phyloP scores from a whole-genome alignment of 2,797 vertebrate species.

The Eulemur rubriventer region DNA sequence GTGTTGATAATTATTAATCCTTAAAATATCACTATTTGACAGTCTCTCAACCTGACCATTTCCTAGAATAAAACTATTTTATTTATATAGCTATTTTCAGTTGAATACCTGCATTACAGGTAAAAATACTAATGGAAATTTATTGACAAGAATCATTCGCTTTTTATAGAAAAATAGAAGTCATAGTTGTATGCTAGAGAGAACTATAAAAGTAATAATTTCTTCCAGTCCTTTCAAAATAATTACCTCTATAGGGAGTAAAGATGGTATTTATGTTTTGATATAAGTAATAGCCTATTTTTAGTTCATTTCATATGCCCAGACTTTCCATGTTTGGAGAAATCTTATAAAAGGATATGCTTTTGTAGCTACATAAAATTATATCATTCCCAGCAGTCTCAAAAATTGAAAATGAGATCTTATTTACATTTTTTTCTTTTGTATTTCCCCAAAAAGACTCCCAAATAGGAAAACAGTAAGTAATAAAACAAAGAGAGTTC shows the following conservation, averaged over 20 bases:
- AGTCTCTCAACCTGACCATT: not conserved
- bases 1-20: not conserved
- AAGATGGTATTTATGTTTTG: constrained; percentile 39
- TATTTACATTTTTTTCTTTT: constrained; percentile 16
- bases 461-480: constrained; percentile 48
- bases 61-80: constrained; percentile 24
- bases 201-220: constrained; percentile 1
- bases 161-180: constrained; percentile 11
- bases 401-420: constrained; percentile 59
- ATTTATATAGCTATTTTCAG: not conserved
- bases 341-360: constrained; percentile 36
- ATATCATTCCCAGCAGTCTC: constrained; percentile 15
- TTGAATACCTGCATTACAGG: constrained; percentile 1
- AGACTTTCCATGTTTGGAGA: constrained; percentile 1
- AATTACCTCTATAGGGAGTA: constrained; percentile 29
- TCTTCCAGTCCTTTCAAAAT: constrained; percentile 32
- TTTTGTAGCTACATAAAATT: not conserved
- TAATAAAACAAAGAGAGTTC: constrained; percentile 48
- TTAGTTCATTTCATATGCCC: constrained; percentile 33
- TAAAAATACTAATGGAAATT: constrained; percentile 25
- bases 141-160: not conserved
- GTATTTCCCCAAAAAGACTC: constrained; percentile 52
- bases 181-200: not conserved
- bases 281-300: constrained; percentile 23
- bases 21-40: constrained; percentile 30